Percentiles rank a stretch among this genome's conserved stretches.
Conservation (phyloP, 2,888 invertebrate genomes). For the Stenichneumon culpator region DNA sequence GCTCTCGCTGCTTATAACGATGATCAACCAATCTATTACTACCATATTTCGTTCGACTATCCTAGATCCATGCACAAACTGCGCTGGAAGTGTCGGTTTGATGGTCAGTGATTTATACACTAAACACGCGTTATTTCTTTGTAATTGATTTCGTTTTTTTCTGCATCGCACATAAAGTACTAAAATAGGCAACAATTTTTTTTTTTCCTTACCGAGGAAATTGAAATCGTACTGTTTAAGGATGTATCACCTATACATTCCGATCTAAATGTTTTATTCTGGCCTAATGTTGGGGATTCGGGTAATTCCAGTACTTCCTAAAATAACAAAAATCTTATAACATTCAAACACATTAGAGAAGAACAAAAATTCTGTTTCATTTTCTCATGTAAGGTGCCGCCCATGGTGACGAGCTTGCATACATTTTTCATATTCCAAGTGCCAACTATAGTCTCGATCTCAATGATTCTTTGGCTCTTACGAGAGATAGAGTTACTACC, state of each 20-base stretch:
- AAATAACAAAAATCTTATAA: too few species aligned
- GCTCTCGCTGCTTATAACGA: not conserved
- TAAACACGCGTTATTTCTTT: slow-evolving; percentile 65
- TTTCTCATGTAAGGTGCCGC: slow-evolving; percentile 14
- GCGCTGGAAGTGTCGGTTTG: not conserved
- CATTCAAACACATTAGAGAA: too few species aligned
- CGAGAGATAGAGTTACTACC: slow-evolving; percentile 85
- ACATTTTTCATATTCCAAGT: slow-evolving; percentile 67
- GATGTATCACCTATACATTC: not conserved
- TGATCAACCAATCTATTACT: slow-evolving; percentile 68
- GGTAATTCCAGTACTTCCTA: too few species aligned
- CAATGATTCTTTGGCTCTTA: slow-evolving; percentile 84
- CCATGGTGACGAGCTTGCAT: slow-evolving; percentile 15
- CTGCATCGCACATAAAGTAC: not conserved
- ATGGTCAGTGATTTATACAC: not conserved
- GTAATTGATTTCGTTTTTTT: too few species aligned
- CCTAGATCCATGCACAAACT: not conserved
- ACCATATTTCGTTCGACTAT: slow-evolving; percentile 61
- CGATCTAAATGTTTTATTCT: not conserved
- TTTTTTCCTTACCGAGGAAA: not conserved
- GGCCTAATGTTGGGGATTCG: not conserved
- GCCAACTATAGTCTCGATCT: slow-evolving; percentile 69
- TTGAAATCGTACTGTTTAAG: not conserved
- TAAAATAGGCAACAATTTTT: not conserved
- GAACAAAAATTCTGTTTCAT: too few species aligned